Evolutionary conservation across 2,888 invertebrate genomes (phyloP), one percentile per base, ranked within the genome.

Genomic region (Lasius fuliginosus): DNA sequence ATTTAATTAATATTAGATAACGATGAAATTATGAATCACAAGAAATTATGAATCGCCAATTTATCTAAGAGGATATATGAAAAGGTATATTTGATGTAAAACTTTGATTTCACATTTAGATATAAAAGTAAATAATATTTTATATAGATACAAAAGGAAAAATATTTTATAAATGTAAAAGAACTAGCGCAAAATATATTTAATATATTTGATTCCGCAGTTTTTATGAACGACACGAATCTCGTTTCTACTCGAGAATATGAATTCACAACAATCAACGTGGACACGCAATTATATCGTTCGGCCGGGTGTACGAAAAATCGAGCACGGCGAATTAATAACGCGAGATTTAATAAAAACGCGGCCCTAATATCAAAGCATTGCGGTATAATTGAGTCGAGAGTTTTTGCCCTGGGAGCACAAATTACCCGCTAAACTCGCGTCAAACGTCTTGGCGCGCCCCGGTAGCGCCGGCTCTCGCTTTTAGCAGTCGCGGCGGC

Each of bases 361-460:
- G 73, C 76, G 73, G 73, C 82, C 65, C 71, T 84, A 82, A 74
- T 82, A 69, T 67, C 58, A 82, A 83, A 85, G 76, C 69, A 77
- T 76, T 68, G 68, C 75, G 85, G 75, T 76, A 75, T 83, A 86
- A 86, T 85, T 79, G 85, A 85, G 82, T 85, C 76, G 67, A 76
- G 85, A 82, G 86, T 85, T 83, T 86, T 85, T 83, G 42, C 71
- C 74, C 40, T 53, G 67, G 69, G 82, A 85, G 86, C 76, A 85
- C 85, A 86, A 86, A 86, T 86, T 85, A 75, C 77, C 85, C 85
- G 85, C 71, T 84, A 86, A 86, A 82, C 84, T 81, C 82, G 73
- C 85, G 77, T 83, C 86, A 76, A 85, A 77, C 82, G 71, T 86
- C 85, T 85, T 85, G 77, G 82, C 46, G 85, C 82, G 73, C 83